Evolutionary conservation across 2,113 vertebrate species (phyloP), one percentile per base, ranked within the genome.

Genomic region (Myrmophylax atrothorax): DNA sequence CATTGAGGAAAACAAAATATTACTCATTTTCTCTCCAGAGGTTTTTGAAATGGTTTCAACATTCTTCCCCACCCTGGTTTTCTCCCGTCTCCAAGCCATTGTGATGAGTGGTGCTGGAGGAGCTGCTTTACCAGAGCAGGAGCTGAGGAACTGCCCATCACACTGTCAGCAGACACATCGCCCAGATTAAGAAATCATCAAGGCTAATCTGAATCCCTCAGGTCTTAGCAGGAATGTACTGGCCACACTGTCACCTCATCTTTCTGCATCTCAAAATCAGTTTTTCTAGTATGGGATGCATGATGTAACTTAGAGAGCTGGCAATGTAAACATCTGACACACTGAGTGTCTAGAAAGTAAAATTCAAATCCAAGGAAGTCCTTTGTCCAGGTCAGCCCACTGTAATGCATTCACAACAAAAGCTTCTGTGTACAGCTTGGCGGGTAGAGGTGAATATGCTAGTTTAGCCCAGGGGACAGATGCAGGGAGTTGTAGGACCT

Each of bases 1-100:
- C 47, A 93, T 90, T 92, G 86, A 92, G 73, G 75, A 93, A 92
- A 93, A 93, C 80, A 93, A 92, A 96, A 92, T 92, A 94, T 89
- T 92, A 95, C 76, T 93, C 42, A 81, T 93, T 90, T 92, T 96
- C 79, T 80, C 76, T 93, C 79, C 94, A 93, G 88, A 89, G 76
- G 83, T 67, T 93, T 94, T 90, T 69, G 68, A 93, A 92, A 88
- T 29, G 7, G 56, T 92, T 95, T 94, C 86, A 84, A 28, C 90
- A 93, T 96, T 96, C 72, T 91, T 96, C 50, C 50, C 24, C 50
- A 76, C 70, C 90, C 55, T 83, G 67, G 29, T 63, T 94, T 93
- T 64, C 75, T 95, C 79, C 55, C 0, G 0, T 93, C 79, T 81
- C 90, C 75, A 92, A 93, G 77, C 50, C 72, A 92, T 38, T 84